A percentile compares a stretch with the other conserved stretches of the same genome.
Evolutionary conservation across 2,113 vertebrate species (phyloP).

Genomic region (Rhizomys pruinosus): DNA sequence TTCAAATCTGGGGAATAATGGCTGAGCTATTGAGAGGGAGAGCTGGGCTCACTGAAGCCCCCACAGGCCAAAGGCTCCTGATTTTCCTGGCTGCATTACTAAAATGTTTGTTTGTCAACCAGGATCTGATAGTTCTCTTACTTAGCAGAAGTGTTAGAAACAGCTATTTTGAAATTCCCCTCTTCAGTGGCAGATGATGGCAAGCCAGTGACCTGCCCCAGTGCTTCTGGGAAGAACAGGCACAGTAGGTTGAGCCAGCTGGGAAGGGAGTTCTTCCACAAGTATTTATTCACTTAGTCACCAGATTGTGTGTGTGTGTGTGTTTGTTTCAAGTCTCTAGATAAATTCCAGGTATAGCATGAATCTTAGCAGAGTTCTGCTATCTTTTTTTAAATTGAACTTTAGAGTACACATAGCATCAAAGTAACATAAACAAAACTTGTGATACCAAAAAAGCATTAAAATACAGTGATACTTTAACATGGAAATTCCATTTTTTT

Average conservation of each 20-base stretch:
- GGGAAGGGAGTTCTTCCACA: rapidly evolving
- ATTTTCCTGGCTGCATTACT: not conserved
- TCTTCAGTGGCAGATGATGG: not conserved
- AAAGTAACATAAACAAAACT: too few species aligned
- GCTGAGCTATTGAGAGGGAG: slow-evolving; percentile 1
- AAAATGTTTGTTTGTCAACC: slow-evolving; percentile 34
- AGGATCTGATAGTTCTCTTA: not conserved
- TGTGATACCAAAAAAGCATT: too few species aligned
- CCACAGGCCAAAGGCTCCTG: slow-evolving; percentile 7
- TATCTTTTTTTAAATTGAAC: too few species aligned
- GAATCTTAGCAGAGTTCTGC: not conserved
- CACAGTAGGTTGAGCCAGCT: not conserved
- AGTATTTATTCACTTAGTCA: not conserved
- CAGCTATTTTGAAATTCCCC: not conserved
- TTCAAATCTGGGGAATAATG: slow-evolving; percentile 38
- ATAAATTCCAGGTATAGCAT: not conserved
- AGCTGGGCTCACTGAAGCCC: not conserved
- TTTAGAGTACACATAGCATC: too few species aligned
- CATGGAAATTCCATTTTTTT: too few species aligned
- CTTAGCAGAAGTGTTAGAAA: slow-evolving; percentile 5
- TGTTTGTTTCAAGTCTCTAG: not conserved
- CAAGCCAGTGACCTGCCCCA: rapidly evolving
- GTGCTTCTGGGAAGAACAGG: not conserved
- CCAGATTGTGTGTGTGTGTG: not conserved
- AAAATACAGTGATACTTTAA: too few species aligned